Conservation (phyloP, 2,888 invertebrate genomes). For the Balanococcus diminutus region DNA sequence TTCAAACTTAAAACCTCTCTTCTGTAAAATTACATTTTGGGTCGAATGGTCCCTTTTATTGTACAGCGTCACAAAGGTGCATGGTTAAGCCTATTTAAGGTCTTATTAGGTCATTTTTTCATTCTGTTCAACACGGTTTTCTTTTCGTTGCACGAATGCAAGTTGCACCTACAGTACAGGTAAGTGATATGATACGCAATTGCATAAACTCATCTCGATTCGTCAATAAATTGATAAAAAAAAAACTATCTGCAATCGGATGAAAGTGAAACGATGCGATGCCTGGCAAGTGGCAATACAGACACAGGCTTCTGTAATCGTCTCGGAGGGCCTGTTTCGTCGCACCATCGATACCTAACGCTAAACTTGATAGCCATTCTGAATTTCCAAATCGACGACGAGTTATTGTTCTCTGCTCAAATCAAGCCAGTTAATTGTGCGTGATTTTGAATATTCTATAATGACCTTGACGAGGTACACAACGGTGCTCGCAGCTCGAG, state of each 20-base stretch:
- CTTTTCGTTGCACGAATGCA: background rate
- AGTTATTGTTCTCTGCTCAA: conserved; percentile 24
- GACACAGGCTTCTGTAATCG: background rate
- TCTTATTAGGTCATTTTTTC: background rate
- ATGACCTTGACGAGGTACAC: conserved; percentile 46
- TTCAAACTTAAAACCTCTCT: too few relatives aligned
- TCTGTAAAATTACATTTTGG: too few relatives aligned
- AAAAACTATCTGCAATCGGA: too few relatives aligned
- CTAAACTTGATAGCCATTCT: background rate
- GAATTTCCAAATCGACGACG: conserved; percentile 25
- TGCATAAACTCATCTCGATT: conserved; percentile 25
- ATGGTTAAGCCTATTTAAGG: too few relatives aligned
- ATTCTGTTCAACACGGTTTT: background rate
- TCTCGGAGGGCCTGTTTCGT: background rate
- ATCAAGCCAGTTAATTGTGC: conserved; percentile 47
- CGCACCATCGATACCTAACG: background rate
- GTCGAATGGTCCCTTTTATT: too few relatives aligned
- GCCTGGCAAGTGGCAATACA: too few relatives aligned
- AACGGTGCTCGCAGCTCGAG: conserved; percentile 31
- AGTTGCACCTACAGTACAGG: background rate
- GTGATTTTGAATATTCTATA: conserved; percentile 53
- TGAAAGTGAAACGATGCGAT: conserved; percentile 35
- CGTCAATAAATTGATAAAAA: background rate
- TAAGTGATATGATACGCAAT: background rate
- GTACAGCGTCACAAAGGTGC: too few relatives aligned